Evolutionary conservation across 37 sponge, comb jelly and placozoan species (phyloP).

Genomic region (Axinella damicornis): DNA sequence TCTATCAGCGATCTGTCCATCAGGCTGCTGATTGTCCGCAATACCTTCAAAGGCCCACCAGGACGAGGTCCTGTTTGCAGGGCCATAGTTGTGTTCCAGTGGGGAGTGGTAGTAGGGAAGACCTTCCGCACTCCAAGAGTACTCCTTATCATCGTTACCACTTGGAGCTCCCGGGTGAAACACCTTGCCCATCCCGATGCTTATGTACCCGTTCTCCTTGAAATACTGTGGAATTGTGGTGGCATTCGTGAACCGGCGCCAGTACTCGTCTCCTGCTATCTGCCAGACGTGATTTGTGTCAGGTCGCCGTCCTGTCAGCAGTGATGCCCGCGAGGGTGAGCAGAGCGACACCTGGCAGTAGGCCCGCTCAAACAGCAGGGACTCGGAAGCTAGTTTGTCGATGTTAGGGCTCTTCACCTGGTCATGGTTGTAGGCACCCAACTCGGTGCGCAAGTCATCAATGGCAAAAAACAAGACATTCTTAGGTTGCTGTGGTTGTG

Average conservation of each 20-base stretch:
- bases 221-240: conserved; percentile 66
- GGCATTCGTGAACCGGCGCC: conserved; percentile 44
- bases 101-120: conserved; percentile 45
- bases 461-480: conserved; percentile 60
- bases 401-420: conserved; percentile 37
- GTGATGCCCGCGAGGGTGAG: conserved; percentile 51
- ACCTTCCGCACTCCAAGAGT: conserved; percentile 51
- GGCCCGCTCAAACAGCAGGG: conserved; percentile 59
- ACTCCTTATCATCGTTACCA: conserved; percentile 44
- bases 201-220: conserved; percentile 65
- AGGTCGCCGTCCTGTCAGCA: conserved; percentile 59
- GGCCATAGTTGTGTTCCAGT: background rate
- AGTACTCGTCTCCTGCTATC: conserved; percentile 50
- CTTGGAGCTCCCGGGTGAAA: conserved; percentile 59
- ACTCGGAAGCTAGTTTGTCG: conserved; percentile 47
- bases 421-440: conserved; percentile 41
- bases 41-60: conserved; percentile 16
- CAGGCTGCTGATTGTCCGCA: conserved; percentile 17
- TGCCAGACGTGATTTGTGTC: conserved; percentile 53
- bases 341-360: conserved; percentile 61
- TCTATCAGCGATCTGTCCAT: conserved; percentile 35
- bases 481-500: no score
- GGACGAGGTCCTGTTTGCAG: background rate
- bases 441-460: conserved; percentile 54
- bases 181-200: conserved; percentile 64